phyloP scores from a whole-genome alignment of 2,113 vertebrate genomes.

The Guaruba guarouba region DNA sequence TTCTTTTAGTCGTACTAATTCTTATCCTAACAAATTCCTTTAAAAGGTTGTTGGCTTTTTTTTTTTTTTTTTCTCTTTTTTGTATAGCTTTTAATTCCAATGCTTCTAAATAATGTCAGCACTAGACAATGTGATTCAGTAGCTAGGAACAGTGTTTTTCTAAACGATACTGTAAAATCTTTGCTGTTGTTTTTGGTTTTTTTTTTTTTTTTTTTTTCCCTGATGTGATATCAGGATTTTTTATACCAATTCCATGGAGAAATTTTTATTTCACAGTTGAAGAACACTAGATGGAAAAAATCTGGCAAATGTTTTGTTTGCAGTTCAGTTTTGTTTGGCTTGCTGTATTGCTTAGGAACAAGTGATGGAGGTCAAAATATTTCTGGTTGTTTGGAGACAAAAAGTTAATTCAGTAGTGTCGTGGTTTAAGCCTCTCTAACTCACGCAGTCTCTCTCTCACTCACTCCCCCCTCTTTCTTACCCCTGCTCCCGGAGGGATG shows the following conservation, averaged over 20 bases:
- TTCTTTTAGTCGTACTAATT: not conserved
- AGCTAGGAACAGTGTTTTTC: not conserved
- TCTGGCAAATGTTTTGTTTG: not conserved
- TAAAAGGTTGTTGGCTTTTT: rapidly evolving
- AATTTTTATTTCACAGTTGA: not conserved
- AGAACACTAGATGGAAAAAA: not conserved
- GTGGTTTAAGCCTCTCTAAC: no score
- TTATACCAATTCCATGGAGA: not conserved
- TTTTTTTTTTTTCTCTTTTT: not conserved
- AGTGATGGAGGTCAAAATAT: not conserved
- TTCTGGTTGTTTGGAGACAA: not conserved
- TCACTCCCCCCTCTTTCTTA: no score
- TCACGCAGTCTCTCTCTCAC: no score
- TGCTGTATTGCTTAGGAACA: not conserved
- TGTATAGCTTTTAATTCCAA: not conserved
- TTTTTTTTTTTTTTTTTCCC: not conserved
- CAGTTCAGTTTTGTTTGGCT: not conserved
- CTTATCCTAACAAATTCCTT: not conserved
- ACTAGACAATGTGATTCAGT: not conserved
- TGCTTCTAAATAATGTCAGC: not conserved
- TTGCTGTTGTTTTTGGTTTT: not conserved
- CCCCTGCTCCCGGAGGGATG: no score
- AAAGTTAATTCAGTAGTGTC: not conserved
- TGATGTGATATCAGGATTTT: not conserved
- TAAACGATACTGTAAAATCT: not conserved